These are phyloP conservation scores for Parazoanthus atlanticus DNA, from an alignment of 92 coral and sea anemone species.

Conservation along the genomic window DNA sequence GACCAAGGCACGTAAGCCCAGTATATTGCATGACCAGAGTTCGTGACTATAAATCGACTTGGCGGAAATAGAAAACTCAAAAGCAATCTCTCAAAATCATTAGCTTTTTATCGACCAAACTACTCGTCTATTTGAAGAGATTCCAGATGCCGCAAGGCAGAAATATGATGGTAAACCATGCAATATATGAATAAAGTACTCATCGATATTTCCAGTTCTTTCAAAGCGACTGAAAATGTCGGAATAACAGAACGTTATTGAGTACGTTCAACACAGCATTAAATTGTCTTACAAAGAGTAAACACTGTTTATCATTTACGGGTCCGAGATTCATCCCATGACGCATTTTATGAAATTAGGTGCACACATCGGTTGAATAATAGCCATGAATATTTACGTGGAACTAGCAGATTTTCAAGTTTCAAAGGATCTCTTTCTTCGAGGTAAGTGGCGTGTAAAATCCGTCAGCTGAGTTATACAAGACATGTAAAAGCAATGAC, in stretches of 20 bases:
- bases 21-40: slow-evolving; percentile 27
- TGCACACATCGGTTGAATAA: slow-evolving; percentile 25
- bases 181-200: neutral
- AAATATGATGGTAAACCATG: neutral
- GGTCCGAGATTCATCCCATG: slow-evolving; percentile 9
- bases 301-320: neutral
- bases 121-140: neutral
- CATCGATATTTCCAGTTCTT: slow-evolving; percentile 8
- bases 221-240: neutral
- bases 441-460: slow-evolving; percentile 31
- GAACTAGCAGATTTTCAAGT: slow-evolving; percentile 3
- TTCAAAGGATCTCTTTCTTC: neutral
- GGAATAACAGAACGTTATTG: neutral
- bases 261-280: neutral
- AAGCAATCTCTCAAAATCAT: neutral
- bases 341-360: slow-evolving; percentile 11
- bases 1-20: neutral
- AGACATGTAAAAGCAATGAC: neutral
- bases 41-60: slow-evolving; percentile 18
- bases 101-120: neutral
- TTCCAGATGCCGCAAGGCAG: neutral
- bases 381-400: slow-evolving; percentile 11
- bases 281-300: slow-evolving; percentile 17
- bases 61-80: slow-evolving; percentile 29
- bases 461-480: slow-evolving; percentile 26